Base-by-base conservation (phyloP, 1,140 invertebrate species). In the Yoshiicerus persimilis region DNA sequence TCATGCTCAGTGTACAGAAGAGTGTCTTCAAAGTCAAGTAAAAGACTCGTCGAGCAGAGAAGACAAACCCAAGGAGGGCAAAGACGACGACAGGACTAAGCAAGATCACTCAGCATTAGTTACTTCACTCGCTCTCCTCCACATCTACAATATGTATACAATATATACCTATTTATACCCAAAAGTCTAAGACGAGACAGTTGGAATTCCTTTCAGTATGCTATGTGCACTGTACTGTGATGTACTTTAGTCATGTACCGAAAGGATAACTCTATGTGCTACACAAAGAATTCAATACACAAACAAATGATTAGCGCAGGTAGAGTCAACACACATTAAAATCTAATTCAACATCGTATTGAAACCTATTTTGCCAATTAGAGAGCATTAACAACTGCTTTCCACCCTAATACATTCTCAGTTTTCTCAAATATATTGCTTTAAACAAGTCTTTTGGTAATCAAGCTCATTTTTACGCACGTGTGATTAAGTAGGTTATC, bases 21-120 rank as follows among this genome's bases (percentile, higher is more conserved):
- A 80, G 75, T 80, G 75, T 80, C 75, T 80, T 80, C 32, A 80
- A 80, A 80, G 75, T 80, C 75, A 80, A 80, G 34, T 36, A 34
- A 25, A 80, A 80, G 75, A 80, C 75, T 34, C 36, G 75, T n/a
- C 47, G 47, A 56, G 20, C 20, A 56, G 47, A 56, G 47, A 56
- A 70, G 64, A 80, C 75, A 80, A 80, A 80, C 34, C 64, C 75
- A 80, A 80, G 75, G 20, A 27, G 66, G 64, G 66, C 25, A 70
- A 27, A 70, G 27, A 70, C 23, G 64, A 70, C 62, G 64, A 66
- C 64, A 66, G 25, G 16, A 2, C 47, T 30, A 70, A 13, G 66
- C 30, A 30, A 70, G 25, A 70, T 70, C 66, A 70, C 25, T 70
- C 66, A 70, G 66, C 66, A 70, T 30, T 70, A 70, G 25, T 70